Evolutionary conservation across 1,140 invertebrate genomes (phyloP).

Genomic region (Bombus difficillimus): DNA sequence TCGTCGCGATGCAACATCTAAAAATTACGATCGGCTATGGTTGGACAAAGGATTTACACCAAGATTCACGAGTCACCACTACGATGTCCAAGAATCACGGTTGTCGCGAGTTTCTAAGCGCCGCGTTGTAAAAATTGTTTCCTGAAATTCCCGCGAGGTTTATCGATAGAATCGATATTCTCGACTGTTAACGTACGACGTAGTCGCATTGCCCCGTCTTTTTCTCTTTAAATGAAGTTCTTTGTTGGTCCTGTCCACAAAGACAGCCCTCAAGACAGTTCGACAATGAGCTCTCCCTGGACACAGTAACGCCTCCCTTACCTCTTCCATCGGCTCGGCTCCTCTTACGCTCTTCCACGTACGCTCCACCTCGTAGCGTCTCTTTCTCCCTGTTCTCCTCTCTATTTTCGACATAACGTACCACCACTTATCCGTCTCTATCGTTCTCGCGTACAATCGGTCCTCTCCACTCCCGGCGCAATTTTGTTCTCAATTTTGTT

Average conservation of each 20-base stretch:
- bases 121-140: conserved; percentile 18
- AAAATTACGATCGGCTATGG: background rate
- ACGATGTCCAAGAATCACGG: background rate
- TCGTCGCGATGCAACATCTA: background rate
- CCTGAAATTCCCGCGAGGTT: conserved; percentile 24
- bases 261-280: conserved; percentile 65
- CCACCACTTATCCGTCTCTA: conserved; percentile 53
- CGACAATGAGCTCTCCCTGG: conserved; percentile 62
- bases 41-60: background rate
- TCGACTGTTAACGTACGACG: conserved; percentile 30
- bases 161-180: conserved; percentile 53
- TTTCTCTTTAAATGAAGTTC: conserved; percentile 66
- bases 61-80: background rate
- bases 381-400: background rate
- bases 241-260: conserved; percentile 59
- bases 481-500: conserved; percentile 75
- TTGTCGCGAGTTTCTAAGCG: background rate
- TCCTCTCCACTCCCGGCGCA: conserved; percentile 64
- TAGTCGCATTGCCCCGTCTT: conserved; percentile 33
- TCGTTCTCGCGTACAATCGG: conserved; percentile 58
- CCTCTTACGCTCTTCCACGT: background rate
- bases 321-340: conserved; percentile 6
- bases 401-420: conserved; percentile 41
- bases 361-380: background rate
- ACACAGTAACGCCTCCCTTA: conserved; percentile 40